Base-by-base conservation (phyloP, 2,797 vertebrate species). In the Pitangus sulphuratus region DNA sequence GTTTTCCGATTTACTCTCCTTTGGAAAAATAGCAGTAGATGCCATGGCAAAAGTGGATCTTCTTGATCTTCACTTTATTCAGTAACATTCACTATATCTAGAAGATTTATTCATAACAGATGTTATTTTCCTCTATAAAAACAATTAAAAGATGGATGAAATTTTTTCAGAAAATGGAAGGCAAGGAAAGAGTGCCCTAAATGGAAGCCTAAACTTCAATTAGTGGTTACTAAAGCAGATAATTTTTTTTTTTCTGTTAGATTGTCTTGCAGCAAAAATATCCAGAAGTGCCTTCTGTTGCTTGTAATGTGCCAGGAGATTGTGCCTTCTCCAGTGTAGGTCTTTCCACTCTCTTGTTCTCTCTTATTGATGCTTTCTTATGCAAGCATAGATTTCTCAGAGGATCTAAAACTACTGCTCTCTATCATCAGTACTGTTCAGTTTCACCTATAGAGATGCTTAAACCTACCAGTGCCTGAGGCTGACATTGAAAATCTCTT, bases 401-500 rank as follows among this genome's bases (percentile, higher is more conserved):
- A 82, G 71, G 68, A 84, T 77, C 45, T 85, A 62, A 89, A 85
- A 44, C 47, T 60, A 25, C 64, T 68, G 16, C 18, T 66, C 26
- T n/a, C 37, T 54, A 48, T 66, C 78, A 83, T 69, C 68, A 70
- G 20, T 14, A 35, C 16, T 61, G 20, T 77, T 92, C 83, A 50
- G 56, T 74, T 87, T 44, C 77, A 89, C 58, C 48, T 87, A 60
- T 10, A 58, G 54, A 70, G 31, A 72, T 68, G 39, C 25, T 42
- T 71, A 82, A 57, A 84, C 60, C 76, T 92, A 57, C 81, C 40
- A 57, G 6, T 93, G 81, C 88, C 86, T 87, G 56, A 92, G 92
- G 62, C 68, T 84, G 61, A 92, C 93, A 58, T 11, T 56, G 74
- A 96, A 96, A 94, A 87, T 85, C 58, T 72, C 91, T 95, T 95